phyloP scores from a whole-genome alignment of 2,113 vertebrate species.

The Callionymus lyra region DNA sequence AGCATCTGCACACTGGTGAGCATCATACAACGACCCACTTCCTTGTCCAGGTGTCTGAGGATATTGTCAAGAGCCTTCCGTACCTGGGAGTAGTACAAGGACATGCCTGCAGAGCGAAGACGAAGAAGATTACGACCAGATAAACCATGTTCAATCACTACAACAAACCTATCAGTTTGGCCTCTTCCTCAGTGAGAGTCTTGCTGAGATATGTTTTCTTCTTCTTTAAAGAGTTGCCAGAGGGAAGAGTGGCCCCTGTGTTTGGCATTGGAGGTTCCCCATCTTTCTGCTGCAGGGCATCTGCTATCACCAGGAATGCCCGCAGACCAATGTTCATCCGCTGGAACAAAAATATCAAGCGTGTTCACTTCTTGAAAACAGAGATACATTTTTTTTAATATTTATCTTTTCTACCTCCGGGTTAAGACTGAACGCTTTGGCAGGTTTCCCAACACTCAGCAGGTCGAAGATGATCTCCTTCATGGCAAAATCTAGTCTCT shows the following conservation, averaged over 20 bases:
- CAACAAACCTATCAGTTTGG: slow-evolving; percentile 86
- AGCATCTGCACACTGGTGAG: slow-evolving; percentile 94
- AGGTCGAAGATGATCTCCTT: slow-evolving; percentile 99
- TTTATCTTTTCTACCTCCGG: slow-evolving; percentile 79
- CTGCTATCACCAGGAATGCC: slow-evolving; percentile 94
- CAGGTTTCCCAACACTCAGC: slow-evolving; percentile 91
- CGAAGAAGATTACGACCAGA: not conserved
- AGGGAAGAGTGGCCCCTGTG: slow-evolving; percentile 91
- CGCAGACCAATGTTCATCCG: slow-evolving; percentile 98
- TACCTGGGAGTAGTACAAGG: slow-evolving; percentile 96
- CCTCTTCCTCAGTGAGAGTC: slow-evolving; percentile 96
- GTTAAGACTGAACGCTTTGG: slow-evolving; percentile 97
- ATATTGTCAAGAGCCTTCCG: slow-evolving; percentile 94
- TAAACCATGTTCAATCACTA: not conserved
- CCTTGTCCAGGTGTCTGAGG: slow-evolving; percentile 93
- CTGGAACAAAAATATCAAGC: slow-evolving; percentile 50
- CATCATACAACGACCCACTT: slow-evolving; percentile 98
- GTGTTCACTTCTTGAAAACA: not conserved
- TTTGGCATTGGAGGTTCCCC: slow-evolving; percentile 99
- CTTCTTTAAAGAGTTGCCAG: slow-evolving; percentile 93
- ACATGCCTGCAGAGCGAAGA: slow-evolving; percentile 78
- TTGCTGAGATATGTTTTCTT: slow-evolving; percentile 98
- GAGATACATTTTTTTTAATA: no score
- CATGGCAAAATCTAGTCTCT: slow-evolving; percentile 97
- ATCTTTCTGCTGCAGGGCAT: slow-evolving; percentile 95